A percentile compares a stretch with the other conserved stretches of the same genome.
Evolutionary conservation across 2,888 invertebrate genomes (phyloP).

Genomic region (Lasioglossum villosulum): DNA sequence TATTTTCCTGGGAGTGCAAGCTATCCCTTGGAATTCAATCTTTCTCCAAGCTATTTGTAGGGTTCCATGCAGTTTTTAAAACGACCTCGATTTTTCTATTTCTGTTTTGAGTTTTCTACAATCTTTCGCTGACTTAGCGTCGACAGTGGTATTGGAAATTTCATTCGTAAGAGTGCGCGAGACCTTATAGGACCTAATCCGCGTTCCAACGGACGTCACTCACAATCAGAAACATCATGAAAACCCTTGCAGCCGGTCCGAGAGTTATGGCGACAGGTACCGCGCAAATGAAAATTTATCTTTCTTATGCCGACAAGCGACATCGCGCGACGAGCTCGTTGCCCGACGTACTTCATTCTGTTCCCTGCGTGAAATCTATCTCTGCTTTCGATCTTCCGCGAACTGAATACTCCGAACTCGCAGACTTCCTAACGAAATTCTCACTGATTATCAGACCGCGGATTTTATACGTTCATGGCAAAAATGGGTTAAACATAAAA

Average conservation of each 20-base stretch:
- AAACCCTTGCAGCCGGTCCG: conserved; percentile 3
- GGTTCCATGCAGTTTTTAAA: not conserved
- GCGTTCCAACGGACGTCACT: not conserved
- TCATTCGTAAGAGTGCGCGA: not conserved
- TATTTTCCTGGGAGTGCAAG: not conserved
- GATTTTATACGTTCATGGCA: not conserved
- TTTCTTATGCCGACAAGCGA: conserved; percentile 12
- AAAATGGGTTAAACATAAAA: not conserved
- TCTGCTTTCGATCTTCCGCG: not conserved
- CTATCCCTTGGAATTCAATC: not conserved
- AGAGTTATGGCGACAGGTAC: conserved; percentile 21
- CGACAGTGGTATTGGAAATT: not conserved
- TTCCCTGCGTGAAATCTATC: not conserved
- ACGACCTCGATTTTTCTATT: not conserved
- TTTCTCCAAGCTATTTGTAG: not conserved
- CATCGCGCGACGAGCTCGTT: conserved; percentile 4
- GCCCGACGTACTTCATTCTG: not conserved
- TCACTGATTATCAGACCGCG: not conserved
- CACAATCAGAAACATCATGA: conserved; percentile 1
- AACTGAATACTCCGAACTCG: not conserved
- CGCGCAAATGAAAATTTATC: conserved; percentile 27
- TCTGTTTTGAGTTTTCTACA: no score
- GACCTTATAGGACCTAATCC: not conserved
- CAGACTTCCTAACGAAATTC: not conserved
- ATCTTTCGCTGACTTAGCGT: not conserved